Percentiles rank a stretch among this genome's conserved stretches.
Conservation (phyloP, 2,113 vertebrate species). For the Percina caprodes region DNA sequence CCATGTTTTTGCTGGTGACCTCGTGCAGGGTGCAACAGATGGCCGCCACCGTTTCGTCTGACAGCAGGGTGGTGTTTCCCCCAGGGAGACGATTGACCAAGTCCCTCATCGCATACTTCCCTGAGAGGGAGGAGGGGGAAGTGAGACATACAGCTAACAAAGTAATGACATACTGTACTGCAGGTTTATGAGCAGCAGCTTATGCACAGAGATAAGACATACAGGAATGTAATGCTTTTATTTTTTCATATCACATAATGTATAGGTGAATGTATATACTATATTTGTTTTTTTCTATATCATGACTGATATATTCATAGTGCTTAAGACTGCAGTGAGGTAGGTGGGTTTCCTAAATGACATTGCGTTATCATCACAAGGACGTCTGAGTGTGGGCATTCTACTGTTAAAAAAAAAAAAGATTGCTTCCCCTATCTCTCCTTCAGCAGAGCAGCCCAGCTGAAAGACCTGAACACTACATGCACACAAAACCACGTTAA, state of each 20-base stretch:
- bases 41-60: constrained; percentile 94
- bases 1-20: constrained; percentile 99
- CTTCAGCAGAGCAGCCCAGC: constrained; percentile 38
- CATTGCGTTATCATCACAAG: constrained; percentile 57
- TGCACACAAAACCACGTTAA: constrained; percentile 17
- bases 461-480: constrained; percentile 21
- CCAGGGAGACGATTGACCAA: constrained; percentile 96
- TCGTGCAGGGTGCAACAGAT: constrained; percentile 98
- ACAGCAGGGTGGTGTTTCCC: constrained; percentile 88
- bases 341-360: constrained; percentile 50
- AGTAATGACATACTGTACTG: constrained; percentile 1
- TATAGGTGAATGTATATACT: constrained; percentile 10
- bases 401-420: constrained; percentile 17
- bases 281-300: constrained; percentile 24
- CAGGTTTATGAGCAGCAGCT: constrained; percentile 11
- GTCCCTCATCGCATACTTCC: constrained; percentile 98
- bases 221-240: neutral
- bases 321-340: constrained; percentile 35
- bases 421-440: constrained; percentile 35
- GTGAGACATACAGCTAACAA: constrained; percentile 24
- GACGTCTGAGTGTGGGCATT: constrained; percentile 17
- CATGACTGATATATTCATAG: constrained; percentile 24
- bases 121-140: constrained; percentile 73
- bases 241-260: constrained; percentile 32
- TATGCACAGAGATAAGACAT: neutral